phyloP scores from a whole-genome alignment of 2,113 vertebrate genomes.

The Corythaeola cristata region DNA sequence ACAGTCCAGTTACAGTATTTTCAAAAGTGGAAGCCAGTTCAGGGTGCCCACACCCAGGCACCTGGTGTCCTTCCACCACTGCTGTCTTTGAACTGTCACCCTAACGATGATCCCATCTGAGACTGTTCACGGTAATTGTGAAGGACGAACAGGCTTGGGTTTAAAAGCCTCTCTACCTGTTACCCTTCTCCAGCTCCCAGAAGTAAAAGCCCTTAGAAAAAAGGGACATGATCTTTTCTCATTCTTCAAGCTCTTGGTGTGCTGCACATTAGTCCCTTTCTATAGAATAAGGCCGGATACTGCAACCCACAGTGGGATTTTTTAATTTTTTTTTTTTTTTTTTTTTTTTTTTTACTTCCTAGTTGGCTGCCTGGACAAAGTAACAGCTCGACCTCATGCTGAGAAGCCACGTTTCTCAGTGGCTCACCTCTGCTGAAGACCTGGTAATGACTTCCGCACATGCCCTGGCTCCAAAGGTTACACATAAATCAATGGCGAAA shows the following conservation, averaged over 20 bases:
- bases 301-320: not conserved
- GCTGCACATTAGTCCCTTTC: not conserved
- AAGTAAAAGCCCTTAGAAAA: not conserved
- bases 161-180: not conserved
- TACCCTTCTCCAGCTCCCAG: not conserved
- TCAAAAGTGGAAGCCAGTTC: not conserved
- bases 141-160: not conserved
- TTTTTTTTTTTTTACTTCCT: no score
- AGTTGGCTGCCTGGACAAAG: not conserved
- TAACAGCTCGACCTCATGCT: not conserved
- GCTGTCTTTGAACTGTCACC: not conserved
- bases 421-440: not conserved
- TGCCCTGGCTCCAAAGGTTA: not conserved
- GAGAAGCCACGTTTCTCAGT: not conserved
- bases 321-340: no score
- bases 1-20: not conserved
- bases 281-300: not conserved
- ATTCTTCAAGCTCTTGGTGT: not conserved
- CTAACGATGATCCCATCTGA: not conserved
- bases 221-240: not conserved
- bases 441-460: not conserved
- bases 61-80: not conserved
- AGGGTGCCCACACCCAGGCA: not conserved
- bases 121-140: not conserved
- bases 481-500: not conserved